Conservation (phyloP, 2,113 vertebrate species). For the Bungarus multicinctus region DNA sequence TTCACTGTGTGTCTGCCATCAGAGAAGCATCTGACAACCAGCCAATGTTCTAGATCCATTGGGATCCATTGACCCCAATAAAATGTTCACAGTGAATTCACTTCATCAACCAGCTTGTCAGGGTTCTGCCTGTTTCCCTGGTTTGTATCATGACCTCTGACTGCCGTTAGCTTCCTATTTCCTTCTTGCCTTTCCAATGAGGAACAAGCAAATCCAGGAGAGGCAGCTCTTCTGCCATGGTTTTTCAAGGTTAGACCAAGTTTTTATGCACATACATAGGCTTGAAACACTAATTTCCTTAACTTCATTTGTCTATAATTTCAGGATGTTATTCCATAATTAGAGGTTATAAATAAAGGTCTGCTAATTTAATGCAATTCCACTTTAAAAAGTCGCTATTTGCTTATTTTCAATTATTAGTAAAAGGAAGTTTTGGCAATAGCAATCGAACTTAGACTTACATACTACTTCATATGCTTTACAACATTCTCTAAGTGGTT, state of each 20-base stretch:
- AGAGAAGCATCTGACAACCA: background rate
- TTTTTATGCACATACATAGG: background rate
- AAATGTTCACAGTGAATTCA: background rate
- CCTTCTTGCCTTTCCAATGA: background rate
- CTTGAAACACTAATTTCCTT: background rate
- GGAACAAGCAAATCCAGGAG: background rate
- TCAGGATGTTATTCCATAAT: background rate
- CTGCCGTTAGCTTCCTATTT: background rate
- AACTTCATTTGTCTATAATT: background rate
- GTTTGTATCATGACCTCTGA: background rate
- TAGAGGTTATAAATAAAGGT: background rate
- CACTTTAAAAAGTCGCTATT: background rate
- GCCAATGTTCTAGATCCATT: background rate
- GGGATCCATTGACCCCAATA: background rate
- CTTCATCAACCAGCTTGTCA: background rate
- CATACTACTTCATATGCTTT: background rate
- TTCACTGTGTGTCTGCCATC: background rate
- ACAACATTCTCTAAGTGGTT: background rate
- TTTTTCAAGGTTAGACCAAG: background rate
- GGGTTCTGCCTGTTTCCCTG: background rate
- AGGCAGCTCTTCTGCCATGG: background rate
- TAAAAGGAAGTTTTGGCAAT: background rate
- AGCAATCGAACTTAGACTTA: background rate
- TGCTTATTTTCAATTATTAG: background rate
- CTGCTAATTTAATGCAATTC: background rate